Conservation (phyloP, 1,140 invertebrate genomes). For the Ceratina japonica region DNA sequence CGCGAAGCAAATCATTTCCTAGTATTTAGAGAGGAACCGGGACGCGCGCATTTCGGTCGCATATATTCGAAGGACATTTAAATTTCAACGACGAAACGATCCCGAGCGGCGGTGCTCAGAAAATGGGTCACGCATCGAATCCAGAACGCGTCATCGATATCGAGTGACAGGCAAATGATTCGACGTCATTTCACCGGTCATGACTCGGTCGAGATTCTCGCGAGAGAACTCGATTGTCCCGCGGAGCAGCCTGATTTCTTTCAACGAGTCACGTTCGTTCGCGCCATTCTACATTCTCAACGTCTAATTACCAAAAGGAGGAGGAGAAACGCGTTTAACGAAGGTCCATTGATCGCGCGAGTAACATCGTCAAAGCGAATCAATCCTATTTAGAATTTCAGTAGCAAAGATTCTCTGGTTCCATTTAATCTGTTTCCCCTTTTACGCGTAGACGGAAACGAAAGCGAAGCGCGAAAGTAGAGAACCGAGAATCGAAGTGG, state of each 20-base stretch:
- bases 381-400: too few species aligned
- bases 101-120: neutral
- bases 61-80: neutral
- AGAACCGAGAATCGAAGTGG: too few species aligned
- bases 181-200: constrained; percentile 20
- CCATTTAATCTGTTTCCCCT: too few species aligned
- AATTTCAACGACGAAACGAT: constrained; percentile 15
- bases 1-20: too few species aligned
- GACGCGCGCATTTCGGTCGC: neutral
- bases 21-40: neutral
- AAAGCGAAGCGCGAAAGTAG: too few species aligned
- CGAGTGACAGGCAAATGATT: constrained; percentile 32
- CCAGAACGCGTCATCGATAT: constrained; percentile 9
- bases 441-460: too few species aligned
- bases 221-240: neutral
- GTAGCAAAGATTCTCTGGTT: too few species aligned
- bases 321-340: too few species aligned
- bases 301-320: too few species aligned
- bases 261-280: neutral
- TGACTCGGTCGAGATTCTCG: neutral
- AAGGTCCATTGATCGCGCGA: too few species aligned
- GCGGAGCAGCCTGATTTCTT: neutral
- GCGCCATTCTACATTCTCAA: too few species aligned
- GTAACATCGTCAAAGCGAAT: too few species aligned
- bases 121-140: constrained; percentile 24